These are phyloP conservation scores for Tyrophagus putrescentiae DNA, from an alignment of 1,140 invertebrate species.

Conservation along the genomic window DNA sequence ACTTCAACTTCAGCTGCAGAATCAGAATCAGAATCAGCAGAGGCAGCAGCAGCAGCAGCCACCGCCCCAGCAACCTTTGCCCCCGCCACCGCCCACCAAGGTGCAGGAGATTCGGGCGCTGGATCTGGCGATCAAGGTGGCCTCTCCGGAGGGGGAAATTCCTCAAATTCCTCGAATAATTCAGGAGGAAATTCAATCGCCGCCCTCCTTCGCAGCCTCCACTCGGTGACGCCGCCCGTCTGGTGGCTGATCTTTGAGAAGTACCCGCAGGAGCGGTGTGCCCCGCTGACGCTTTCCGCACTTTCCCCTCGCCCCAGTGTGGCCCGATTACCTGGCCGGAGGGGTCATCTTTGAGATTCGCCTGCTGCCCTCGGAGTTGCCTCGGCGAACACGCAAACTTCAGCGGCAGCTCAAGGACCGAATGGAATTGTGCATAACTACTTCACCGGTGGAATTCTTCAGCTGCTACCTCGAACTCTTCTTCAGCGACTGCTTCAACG, in stretches of 20 bases:
- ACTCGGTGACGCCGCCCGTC: background rate
- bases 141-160: background rate
- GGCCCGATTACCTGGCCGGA: background rate
- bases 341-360: background rate
- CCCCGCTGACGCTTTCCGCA: background rate
- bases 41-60: too few species aligned
- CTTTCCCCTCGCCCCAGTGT: background rate
- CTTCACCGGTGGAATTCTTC: too few species aligned
- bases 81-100: background rate
- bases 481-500: background rate
- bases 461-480: too few species aligned
- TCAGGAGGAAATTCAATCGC: background rate
- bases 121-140: background rate
- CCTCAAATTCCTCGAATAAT: background rate
- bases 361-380: background rate
- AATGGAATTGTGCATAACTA: background rate
- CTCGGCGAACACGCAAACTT: background rate
- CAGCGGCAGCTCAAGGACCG: background rate
- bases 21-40: too few species aligned
- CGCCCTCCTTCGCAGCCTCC: background rate
- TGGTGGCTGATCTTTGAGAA: constrained; percentile 15
- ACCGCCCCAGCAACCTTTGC: background rate
- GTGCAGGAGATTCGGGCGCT: background rate
- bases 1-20: background rate
- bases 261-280: constrained; percentile 1